Evolutionary conservation across 1,140 invertebrate genomes (phyloP).

Genomic region (Medauroidea extradentata): DNA sequence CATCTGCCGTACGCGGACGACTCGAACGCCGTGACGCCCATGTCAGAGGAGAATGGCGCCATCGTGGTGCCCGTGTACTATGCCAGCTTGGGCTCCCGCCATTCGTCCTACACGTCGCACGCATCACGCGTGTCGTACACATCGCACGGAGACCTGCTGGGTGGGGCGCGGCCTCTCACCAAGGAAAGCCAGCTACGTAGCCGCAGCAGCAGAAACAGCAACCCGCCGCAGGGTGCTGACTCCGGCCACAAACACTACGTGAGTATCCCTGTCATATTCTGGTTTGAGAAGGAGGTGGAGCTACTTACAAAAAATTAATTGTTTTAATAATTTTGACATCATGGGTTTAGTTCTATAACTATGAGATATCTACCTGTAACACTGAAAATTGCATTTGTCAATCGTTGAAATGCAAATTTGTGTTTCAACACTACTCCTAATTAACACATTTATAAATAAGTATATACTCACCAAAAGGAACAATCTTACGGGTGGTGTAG

Average conservation of each 20-base stretch:
- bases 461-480: too few relatives aligned
- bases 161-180: constrained; percentile 63
- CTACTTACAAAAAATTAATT: too few relatives aligned
- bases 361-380: too few relatives aligned
- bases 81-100: constrained; percentile 77
- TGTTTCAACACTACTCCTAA: too few relatives aligned
- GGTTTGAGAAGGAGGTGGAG: too few relatives aligned
- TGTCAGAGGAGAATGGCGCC: constrained; percentile 95
- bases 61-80: constrained; percentile 89
- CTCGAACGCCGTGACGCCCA: constrained; percentile 94
- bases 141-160: constrained; percentile 84
- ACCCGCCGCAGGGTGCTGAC: constrained; percentile 44
- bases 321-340: too few relatives aligned
- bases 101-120: constrained; percentile 92
- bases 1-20: constrained; percentile 96
- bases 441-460: too few relatives aligned
- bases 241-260: constrained; percentile 67
- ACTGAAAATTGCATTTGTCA: too few relatives aligned
- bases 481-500: too few relatives aligned
- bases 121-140: constrained; percentile 88
- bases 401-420: too few relatives aligned
- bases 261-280: constrained; percentile 43
- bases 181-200: constrained; percentile 78
- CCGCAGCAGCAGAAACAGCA: constrained; percentile 62
- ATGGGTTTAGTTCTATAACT: too few relatives aligned